A percentile compares a stretch with the other conserved stretches of the same genome.
Evolutionary conservation across 2,113 vertebrate genomes (phyloP).

Genomic region (Stictonetta naevosa): DNA sequence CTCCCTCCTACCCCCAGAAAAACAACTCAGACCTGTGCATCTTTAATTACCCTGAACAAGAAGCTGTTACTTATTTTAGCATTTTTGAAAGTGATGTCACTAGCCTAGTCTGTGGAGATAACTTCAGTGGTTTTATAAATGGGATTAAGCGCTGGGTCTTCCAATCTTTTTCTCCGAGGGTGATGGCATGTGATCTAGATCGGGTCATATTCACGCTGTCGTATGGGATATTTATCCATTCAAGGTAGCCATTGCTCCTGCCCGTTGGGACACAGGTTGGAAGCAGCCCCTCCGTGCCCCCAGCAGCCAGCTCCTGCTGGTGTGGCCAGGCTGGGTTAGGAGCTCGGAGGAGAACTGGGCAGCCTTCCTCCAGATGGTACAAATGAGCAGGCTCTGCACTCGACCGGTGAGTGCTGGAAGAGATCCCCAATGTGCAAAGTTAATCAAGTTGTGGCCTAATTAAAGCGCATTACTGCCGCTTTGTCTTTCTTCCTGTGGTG

Average conservation of each 20-base stretch:
- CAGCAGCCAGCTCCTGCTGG: too few relatives aligned
- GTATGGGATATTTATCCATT: background rate
- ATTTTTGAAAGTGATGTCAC: background rate
- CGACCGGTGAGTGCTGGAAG: background rate
- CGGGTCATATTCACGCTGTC: rapidly evolving
- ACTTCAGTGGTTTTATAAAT: background rate
- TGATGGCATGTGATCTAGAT: background rate
- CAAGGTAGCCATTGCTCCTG: background rate
- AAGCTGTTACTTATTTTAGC: background rate
- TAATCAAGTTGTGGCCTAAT: constrained; percentile 24
- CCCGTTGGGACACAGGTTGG: background rate
- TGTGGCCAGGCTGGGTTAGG: background rate
- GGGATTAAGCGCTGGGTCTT: rapidly evolving
- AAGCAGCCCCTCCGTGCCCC: too few relatives aligned
- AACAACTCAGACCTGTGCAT: rapidly evolving
- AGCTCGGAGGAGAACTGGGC: background rate
- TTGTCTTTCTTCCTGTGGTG: background rate
- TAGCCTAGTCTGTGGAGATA: background rate
- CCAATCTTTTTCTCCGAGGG: rapidly evolving
- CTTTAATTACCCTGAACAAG: background rate
- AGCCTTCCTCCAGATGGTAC: background rate
- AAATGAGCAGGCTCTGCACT: rapidly evolving
- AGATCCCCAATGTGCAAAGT: background rate
- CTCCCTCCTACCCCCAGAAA: background rate
- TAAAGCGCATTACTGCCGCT: background rate